phyloP scores from a whole-genome alignment of 1,140 invertebrate genomes.

The Halyomorpha halys region DNA sequence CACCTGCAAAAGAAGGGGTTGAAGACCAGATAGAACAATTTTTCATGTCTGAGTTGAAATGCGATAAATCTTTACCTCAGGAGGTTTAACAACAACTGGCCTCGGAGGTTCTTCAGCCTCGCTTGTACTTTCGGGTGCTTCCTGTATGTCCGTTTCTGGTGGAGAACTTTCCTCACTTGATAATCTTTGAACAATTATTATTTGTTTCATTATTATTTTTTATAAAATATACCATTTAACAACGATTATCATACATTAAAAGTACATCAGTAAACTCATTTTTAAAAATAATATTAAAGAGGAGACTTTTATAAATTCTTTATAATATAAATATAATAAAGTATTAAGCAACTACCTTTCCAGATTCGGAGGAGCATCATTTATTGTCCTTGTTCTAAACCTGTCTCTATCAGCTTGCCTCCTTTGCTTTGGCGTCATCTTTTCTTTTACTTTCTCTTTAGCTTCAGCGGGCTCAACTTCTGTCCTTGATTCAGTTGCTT shows the following conservation, averaged over 20 bases:
- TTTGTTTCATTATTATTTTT: too few species aligned
- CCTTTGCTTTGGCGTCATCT: constrained; percentile 53
- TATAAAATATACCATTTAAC: too few species aligned
- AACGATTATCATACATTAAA: too few species aligned
- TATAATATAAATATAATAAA: too few species aligned
- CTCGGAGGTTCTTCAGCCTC: constrained; percentile 21
- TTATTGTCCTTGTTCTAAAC: constrained; percentile 50
- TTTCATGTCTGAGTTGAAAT: neutral
- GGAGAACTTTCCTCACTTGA: constrained; percentile 23
- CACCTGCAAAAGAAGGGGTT: constrained; percentile 29
- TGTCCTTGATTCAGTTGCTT: constrained; percentile 26
- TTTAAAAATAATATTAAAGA: too few species aligned
- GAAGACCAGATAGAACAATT: neutral
- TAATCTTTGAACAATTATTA: constrained; percentile 19
- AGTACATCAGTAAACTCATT: too few species aligned
- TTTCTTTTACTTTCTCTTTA: constrained; percentile 30
- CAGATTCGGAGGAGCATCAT: constrained; percentile 24
- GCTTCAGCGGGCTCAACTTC: constrained; percentile 17
- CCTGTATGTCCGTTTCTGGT: neutral
- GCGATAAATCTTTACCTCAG: constrained; percentile 19
- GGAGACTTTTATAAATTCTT: too few species aligned
- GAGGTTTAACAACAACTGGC: constrained; percentile 25
- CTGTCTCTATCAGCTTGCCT: constrained; percentile 48
- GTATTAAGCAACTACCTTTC: constrained; percentile 3
- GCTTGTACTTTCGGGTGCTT: constrained; percentile 2